phyloP scores from a whole-genome alignment of 2,888 invertebrate species.

The Uloborus plumipes region DNA sequence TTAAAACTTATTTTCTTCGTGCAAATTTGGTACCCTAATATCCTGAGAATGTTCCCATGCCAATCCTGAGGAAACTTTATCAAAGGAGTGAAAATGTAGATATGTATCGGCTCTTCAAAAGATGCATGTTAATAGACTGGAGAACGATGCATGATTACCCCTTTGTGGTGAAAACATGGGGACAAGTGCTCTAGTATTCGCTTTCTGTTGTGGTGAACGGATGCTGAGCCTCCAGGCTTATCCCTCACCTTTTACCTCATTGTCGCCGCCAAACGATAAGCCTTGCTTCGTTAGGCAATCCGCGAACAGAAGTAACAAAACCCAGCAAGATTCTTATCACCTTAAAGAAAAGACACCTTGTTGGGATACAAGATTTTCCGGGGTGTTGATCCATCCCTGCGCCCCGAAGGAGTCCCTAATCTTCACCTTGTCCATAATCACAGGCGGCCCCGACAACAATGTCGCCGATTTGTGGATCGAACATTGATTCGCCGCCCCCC shows the following conservation, averaged over 20 bases:
- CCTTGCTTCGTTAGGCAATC: slow-evolving; percentile 35
- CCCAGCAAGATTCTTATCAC: slow-evolving; percentile 32
- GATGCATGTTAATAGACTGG: too few species aligned
- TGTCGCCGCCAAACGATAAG: slow-evolving; percentile 26
- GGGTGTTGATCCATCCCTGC: slow-evolving; percentile 7
- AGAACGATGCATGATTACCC: too few species aligned
- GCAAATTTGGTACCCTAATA: too few species aligned
- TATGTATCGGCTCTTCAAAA: too few species aligned
- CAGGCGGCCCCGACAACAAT: slow-evolving; percentile 21
- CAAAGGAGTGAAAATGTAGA: too few species aligned
- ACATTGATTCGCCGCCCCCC: slow-evolving; percentile 6
- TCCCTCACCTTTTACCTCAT: not conserved
- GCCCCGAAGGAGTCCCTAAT: slow-evolving; percentile 19
- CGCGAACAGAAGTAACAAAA: slow-evolving; percentile 16
- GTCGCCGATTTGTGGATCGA: slow-evolving; percentile 33
- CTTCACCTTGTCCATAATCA: slow-evolving; percentile 34
- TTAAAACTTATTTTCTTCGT: too few species aligned
- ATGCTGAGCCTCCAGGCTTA: too few species aligned
- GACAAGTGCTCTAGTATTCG: too few species aligned
- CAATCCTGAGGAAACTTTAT: too few species aligned
- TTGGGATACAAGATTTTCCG: slow-evolving; percentile 47
- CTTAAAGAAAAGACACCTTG: slow-evolving; percentile 41
- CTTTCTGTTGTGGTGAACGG: too few species aligned
- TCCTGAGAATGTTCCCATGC: too few species aligned
- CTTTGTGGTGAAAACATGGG: too few species aligned